phyloP scores from a whole-genome alignment of 2,888 invertebrate genomes.

The Ormyrus labotus region DNA sequence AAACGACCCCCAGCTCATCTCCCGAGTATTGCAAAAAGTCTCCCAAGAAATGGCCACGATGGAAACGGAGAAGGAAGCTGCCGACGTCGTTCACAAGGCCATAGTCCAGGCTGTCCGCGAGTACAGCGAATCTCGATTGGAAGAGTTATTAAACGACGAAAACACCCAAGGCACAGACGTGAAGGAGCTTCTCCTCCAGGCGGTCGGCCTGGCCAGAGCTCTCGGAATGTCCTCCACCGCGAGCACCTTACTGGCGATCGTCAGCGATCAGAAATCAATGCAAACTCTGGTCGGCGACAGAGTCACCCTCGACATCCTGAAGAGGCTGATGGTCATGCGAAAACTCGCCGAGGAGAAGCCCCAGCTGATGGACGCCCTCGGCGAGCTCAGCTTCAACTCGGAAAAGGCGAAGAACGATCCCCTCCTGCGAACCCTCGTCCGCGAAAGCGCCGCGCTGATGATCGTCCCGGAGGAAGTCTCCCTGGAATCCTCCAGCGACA shows the following conservation, averaged over 20 bases:
- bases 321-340: constrained; percentile 83
- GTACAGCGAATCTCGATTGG: constrained; percentile 79
- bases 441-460: constrained; percentile 85
- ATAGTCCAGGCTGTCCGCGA: constrained; percentile 82
- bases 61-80: constrained; percentile 81
- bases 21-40: constrained; percentile 80
- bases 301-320: constrained; percentile 82
- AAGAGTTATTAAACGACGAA: constrained; percentile 78
- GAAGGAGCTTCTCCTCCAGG: constrained; percentile 79
- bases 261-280: constrained; percentile 79
- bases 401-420: constrained; percentile 84
- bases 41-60: constrained; percentile 80
- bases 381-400: constrained; percentile 81
- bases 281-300: constrained; percentile 79
- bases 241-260: constrained; percentile 77
- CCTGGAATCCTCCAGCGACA: constrained; percentile 81
- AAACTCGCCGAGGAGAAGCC: constrained; percentile 84
- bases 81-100: constrained; percentile 82
- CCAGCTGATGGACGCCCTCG: constrained; percentile 80
- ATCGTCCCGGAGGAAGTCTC: constrained; percentile 81
- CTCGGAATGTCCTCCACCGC: constrained; percentile 82
- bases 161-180: constrained; percentile 76
- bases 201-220: constrained; percentile 83
- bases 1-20: constrained; percentile 80
- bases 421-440: constrained; percentile 82